phyloP scores from a whole-genome alignment of 2,888 invertebrate genomes.

The Folsomia manolachei region DNA sequence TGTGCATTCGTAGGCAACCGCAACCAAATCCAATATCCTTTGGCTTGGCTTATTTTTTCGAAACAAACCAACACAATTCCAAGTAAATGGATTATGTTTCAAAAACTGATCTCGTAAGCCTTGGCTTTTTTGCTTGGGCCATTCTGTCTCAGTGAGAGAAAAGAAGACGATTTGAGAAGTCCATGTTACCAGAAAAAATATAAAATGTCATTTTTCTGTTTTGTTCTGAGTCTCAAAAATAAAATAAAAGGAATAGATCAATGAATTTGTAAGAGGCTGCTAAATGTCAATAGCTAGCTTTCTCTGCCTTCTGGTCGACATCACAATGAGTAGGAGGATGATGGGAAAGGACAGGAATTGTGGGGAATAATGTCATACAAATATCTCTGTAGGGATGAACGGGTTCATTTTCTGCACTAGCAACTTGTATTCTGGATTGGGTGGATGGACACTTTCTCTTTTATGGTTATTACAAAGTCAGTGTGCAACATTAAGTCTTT shows the following conservation, averaged over 20 bases:
- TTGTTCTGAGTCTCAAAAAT: too few relatives aligned
- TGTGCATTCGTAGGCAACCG: neutral
- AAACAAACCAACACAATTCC: neutral
- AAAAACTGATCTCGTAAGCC: neutral
- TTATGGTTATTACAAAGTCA: constrained; percentile 3
- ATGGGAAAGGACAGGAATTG: neutral
- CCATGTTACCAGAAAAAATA: too few relatives aligned
- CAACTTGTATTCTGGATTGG: neutral
- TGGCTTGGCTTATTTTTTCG: neutral
- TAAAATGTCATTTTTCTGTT: too few relatives aligned
- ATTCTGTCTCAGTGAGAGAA: too few relatives aligned
- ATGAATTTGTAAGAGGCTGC: too few relatives aligned
- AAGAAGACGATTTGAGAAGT: too few relatives aligned
- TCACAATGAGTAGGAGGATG: neutral
- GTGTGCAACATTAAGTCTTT: constrained; percentile 3
- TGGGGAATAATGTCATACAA: neutral
- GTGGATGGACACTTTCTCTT: neutral
- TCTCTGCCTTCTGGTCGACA: too few relatives aligned
- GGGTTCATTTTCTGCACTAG: too few relatives aligned
- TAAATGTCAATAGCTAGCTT: neutral
- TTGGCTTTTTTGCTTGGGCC: too few relatives aligned
- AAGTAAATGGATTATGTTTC: neutral
- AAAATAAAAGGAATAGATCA: too few relatives aligned
- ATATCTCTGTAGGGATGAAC: neutral
- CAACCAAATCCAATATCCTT: neutral